Conservation (phyloP, 2,797 vertebrate species). For the Podarcis siculus region DNA sequence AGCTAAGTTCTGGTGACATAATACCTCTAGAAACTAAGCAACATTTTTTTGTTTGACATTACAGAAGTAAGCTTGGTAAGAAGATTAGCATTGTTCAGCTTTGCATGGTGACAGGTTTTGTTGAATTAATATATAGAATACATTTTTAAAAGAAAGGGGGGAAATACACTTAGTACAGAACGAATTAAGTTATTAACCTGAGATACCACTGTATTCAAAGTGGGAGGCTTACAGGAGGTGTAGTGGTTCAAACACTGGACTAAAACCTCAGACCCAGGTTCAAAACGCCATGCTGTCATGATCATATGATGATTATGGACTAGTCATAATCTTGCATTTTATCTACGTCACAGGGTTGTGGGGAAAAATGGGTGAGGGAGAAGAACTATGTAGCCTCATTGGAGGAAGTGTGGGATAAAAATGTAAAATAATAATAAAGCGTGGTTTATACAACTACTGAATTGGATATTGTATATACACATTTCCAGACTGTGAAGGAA, state of each 20-base stretch:
- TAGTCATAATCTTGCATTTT: neutral
- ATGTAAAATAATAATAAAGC: neutral
- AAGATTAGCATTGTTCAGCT: neutral
- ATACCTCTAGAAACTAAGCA: neutral
- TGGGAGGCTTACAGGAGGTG: neutral
- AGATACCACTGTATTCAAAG: neutral
- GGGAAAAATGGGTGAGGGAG: neutral
- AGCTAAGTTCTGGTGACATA: neutral
- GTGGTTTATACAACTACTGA: neutral
- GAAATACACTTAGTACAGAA: neutral
- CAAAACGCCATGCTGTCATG: neutral
- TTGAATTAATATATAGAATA: neutral
- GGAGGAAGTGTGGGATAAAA: neutral
- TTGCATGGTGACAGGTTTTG: neutral
- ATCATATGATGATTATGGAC: neutral
- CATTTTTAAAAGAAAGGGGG: neutral
- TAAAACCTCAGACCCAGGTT: neutral
- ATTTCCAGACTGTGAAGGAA: neutral
- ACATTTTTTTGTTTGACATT: too few species aligned
- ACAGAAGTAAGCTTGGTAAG: neutral
- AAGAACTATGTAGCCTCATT: neutral
- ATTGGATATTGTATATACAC: neutral
- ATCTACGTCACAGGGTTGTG: neutral
- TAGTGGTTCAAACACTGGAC: neutral
- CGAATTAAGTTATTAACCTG: too few species aligned